Evolutionary conservation across 2,888 invertebrate genomes (phyloP), one percentile per base, ranked within the genome.

Genomic region (Chorisops tibialis): DNA sequence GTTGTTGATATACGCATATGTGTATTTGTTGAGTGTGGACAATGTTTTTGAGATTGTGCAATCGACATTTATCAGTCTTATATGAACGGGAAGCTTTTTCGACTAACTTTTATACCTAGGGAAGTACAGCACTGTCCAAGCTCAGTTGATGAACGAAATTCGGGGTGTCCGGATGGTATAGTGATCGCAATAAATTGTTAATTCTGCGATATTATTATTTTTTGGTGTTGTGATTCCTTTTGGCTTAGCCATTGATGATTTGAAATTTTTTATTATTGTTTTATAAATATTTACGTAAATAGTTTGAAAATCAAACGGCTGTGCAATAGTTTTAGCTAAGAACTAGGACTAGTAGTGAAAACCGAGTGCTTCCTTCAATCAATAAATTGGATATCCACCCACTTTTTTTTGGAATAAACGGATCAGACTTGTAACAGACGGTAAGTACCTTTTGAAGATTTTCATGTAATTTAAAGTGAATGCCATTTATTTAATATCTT

Each of bases 131-230:
- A 68, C 67, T 67, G 67, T 67, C 65, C 72, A 72, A 75, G 75
- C 70, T 77, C 75, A 77, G 77, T 77, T 73, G 72, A 73, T 73
- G 73, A 72, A 74, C 74, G 73, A 72, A 71, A 73, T 73, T 76
- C 73, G 75, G 75, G 72, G 73, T 70, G 72, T 74, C 72, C 74
- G 75, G 76, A 76, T 77, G 77, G 59, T 59, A 48, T 62, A 63
- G 51, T 61, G 35, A 45, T 18, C 22, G n/a, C 11, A 45, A 61
- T n/a, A 35, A 16, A 4, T 38, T 30, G 11, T 39, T 38, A 35
- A 58, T n/a, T n/a, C n/a, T n/a, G n/a, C 49, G 45, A 47, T 41
- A 21, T 41, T 63, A 47, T 52, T 49, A 24, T 37, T 47, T 50
- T 51, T 45, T 43, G 61, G 47, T 59, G 49, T 14, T 38, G 16